Base-by-base conservation (phyloP, 1,140 invertebrate genomes). In the Procambarus clarkii region DNA sequence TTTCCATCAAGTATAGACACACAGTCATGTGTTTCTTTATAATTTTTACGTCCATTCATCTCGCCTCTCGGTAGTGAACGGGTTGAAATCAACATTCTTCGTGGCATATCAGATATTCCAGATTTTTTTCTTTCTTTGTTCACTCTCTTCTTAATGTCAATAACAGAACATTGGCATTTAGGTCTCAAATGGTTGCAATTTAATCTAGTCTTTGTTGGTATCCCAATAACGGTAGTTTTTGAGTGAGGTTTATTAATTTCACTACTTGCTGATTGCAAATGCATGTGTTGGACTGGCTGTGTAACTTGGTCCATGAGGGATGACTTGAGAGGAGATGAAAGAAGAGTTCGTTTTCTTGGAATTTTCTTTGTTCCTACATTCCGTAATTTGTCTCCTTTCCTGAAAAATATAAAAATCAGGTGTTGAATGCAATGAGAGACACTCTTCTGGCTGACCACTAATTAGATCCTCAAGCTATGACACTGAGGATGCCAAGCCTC, bases 121-220 rank as follows among this genome's bases (percentile, higher is more conserved):
- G 60, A 69, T 34, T 50, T 81, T 24, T 80, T 34, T 54, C 54
- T 82, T 15, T 5, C 64, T 81, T 69, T 82, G 48, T 13, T 48
- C 34, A n/a, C n/a, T 15, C 46, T 88, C 45, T 71, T 74, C 45
- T 78, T 81, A 82, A 50, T 74, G 24, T 9, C 44, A 71, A 15
- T 58, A 34, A n/a, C 45, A 3, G 74, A 88, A 82, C 58, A 80
- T 46, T 82, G 58, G 50, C 87, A 88, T 48, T 88, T 88, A 45
- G 87, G 87, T 71, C 24, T 81, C 45, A 81, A 64, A 88, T 88
- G 87, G 58, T 88, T 88, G 34, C 87, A 88, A 50, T 88, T 69
- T 21, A 88, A 34, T 50, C 87, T 50, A 1, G 87, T 88, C 64
- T 82, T 88, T 81, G 79, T 34, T 21, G 77, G 80, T 34, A 48